phyloP scores from a whole-genome alignment of 2,113 vertebrate species.

The Bagarius yarrelli region DNA sequence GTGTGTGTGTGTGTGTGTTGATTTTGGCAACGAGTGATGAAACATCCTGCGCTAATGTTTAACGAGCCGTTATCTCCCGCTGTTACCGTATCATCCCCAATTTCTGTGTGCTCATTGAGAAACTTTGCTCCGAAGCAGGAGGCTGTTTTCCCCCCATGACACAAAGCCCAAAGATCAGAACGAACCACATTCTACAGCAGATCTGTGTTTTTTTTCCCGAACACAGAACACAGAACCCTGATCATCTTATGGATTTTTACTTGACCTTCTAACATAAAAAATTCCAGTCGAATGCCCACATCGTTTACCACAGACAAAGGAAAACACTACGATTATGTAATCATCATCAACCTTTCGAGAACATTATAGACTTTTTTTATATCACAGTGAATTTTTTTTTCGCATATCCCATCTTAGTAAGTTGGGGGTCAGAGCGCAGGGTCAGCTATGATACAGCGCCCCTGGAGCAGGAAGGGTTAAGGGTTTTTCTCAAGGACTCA shows the following conservation, averaged over 20 bases:
- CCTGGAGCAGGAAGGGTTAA: no score
- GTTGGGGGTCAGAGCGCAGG: no score
- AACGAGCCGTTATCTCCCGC: slow-evolving; percentile 45
- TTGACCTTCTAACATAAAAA: background rate
- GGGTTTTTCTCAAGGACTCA: no score
- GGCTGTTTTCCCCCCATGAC: slow-evolving; percentile 1
- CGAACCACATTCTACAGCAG: background rate
- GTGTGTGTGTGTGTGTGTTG: slow-evolving; percentile 50
- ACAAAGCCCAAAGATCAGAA: slow-evolving; percentile 14
- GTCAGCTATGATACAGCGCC: no score
- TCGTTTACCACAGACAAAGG: background rate
- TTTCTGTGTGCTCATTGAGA: slow-evolving; percentile 58
- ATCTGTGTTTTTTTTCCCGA: no score
- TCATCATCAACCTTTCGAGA: background rate
- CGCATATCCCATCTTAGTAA: no score
- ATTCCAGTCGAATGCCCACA: background rate
- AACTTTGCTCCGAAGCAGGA: slow-evolving; percentile 52
- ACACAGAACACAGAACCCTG: background rate
- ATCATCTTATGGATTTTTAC: background rate
- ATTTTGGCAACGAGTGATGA: slow-evolving; percentile 56
- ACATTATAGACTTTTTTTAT: no score
- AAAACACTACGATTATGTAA: no score
- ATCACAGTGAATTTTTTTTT: no score
- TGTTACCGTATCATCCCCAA: slow-evolving; percentile 6
- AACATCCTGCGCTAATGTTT: slow-evolving; percentile 63